Evolutionary conservation across 64 coral and sea anemone genomes (phyloP).

Genomic region (Porites australiensis): DNA sequence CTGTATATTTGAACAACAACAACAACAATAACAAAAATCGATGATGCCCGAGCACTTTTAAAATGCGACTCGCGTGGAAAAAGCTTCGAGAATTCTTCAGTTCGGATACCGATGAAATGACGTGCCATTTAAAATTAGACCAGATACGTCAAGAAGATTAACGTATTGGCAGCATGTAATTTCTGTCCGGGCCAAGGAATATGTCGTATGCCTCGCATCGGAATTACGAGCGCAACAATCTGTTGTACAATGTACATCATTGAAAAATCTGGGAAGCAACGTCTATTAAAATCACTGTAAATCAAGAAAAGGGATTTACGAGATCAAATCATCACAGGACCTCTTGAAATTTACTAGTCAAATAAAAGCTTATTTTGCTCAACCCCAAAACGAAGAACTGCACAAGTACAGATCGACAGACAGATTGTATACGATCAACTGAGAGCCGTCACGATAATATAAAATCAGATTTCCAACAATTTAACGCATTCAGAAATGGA

Average conservation of each 20-base stretch:
- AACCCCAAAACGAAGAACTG: no score
- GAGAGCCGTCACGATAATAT: neutral
- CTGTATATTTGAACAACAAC: no score
- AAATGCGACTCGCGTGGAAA: neutral
- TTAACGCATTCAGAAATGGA: neutral
- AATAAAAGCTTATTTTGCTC: no score
- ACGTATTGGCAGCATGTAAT: neutral
- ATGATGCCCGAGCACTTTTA: neutral
- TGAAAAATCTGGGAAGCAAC: neutral
- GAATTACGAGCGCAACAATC: no score
- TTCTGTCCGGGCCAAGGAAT: neutral
- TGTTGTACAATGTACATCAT: no score
- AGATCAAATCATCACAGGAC: no score
- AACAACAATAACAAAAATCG: no score
- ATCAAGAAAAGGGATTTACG: no score
- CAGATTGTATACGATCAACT: neutral
- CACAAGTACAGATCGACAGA: no score
- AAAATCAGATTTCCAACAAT: neutral
- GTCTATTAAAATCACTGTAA: no score
- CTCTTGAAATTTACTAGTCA: no score
- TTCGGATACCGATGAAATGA: constrained; percentile 14
- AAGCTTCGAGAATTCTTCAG: neutral
- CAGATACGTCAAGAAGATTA: neutral
- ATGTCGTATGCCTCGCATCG: no score
- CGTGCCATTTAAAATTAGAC: constrained; percentile 22